These are phyloP conservation scores for Pollenia labialis DNA, from an alignment of 2,888 invertebrate species.

Conservation along the genomic window DNA sequence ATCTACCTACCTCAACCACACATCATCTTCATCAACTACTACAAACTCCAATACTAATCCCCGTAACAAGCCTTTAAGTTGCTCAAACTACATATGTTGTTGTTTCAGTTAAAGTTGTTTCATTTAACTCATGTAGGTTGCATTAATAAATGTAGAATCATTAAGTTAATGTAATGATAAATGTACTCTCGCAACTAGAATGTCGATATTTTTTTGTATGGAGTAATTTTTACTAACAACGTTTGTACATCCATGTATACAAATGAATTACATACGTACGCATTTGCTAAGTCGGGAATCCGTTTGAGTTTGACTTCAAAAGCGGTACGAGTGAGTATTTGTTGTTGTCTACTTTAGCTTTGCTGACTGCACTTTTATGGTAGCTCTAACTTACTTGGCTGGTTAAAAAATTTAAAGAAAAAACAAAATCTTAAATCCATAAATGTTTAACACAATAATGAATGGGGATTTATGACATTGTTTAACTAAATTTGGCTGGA, in stretches of 20 bases:
- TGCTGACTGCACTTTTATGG: conserved; percentile 65
- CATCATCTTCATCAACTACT: not conserved
- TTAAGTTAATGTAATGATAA: conserved; percentile 23
- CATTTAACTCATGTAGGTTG: not conserved
- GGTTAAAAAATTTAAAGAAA: not conserved
- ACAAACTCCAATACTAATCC: not conserved
- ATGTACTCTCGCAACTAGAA: conserved; percentile 17
- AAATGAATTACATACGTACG: conserved; percentile 33
- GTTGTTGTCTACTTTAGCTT: conserved; percentile 11
- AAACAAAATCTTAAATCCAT: conserved; percentile 30
- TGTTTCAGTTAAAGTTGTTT: not conserved
- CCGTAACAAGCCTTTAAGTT: conserved; percentile 5
- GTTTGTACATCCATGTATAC: not conserved
- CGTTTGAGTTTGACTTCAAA: conserved; percentile 57
- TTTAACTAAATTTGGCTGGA: not conserved
- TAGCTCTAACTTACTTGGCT: conserved; percentile 25
- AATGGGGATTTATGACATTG: conserved; percentile 13
- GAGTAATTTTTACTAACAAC: conserved; percentile 17
- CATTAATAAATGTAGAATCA: not conserved
- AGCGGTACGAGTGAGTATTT: conserved; percentile 33
- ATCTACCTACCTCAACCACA: not conserved
- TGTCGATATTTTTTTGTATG: not conserved
- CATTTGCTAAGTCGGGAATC: conserved; percentile 30
- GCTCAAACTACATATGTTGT: not conserved
- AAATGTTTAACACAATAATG: conserved; percentile 26